These are phyloP conservation scores for Cheilinus undulatus DNA, from an alignment of 2,113 vertebrate species.

Conservation along the genomic window DNA sequence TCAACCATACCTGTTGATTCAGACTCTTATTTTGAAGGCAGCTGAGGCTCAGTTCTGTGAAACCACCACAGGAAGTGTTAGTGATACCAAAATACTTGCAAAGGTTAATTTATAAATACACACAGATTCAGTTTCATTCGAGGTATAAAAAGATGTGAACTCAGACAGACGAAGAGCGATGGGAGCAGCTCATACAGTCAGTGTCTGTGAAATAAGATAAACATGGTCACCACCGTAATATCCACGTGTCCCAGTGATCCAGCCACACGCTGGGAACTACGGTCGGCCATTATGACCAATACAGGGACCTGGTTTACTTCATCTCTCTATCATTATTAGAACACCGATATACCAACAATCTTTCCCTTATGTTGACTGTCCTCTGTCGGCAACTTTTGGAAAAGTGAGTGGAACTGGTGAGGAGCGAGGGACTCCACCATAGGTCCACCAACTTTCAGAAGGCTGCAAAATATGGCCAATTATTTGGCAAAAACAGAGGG, in stretches of 20 bases:
- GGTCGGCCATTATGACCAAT: too few species aligned
- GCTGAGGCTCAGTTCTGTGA: not conserved
- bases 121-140: not conserved
- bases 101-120: constrained; percentile 3
- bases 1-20: not conserved
- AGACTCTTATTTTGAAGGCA: not conserved
- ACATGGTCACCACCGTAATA: not conserved
- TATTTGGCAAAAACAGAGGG: too few species aligned
- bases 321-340: too few species aligned
- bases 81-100: not conserved
- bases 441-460: too few species aligned
- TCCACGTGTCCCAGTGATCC: not conserved
- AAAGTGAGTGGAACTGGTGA: too few species aligned
- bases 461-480: too few species aligned
- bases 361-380: too few species aligned
- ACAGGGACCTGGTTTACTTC: too few species aligned
- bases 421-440: too few species aligned
- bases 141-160: not conserved
- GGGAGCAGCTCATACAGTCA: not conserved
- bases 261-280: too few species aligned
- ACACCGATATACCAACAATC: too few species aligned
- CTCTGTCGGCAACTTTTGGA: too few species aligned
- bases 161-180: not conserved
- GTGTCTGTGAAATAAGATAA: not conserved
- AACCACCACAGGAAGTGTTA: not conserved